phyloP scores from a whole-genome alignment of 2,113 vertebrate genomes.

The Malurus cyaneus region DNA sequence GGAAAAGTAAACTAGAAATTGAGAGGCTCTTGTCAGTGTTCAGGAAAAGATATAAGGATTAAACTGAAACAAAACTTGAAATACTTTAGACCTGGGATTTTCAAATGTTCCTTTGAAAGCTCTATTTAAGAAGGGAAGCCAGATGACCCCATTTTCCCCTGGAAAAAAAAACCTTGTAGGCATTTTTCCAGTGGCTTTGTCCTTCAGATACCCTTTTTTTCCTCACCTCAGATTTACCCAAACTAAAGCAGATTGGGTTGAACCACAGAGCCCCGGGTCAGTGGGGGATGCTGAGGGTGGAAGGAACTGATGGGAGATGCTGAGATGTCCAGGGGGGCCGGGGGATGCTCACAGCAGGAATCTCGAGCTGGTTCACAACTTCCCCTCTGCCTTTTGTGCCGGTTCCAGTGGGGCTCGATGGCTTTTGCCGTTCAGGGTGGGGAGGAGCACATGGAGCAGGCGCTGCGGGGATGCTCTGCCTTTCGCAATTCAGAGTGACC shows the following conservation, averaged over 20 bases:
- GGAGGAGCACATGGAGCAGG: fast-evolving
- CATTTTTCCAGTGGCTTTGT: not conserved
- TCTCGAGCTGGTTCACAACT: fast-evolving
- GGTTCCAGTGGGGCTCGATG: fast-evolving
- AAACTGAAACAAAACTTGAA: not conserved
- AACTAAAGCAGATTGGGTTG: not conserved
- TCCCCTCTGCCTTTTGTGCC: not conserved
- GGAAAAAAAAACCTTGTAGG: not conserved
- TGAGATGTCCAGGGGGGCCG: fast-evolving
- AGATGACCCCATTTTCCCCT: not conserved
- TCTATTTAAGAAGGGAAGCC: not conserved
- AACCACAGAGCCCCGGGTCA: fast-evolving
- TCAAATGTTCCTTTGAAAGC: not conserved
- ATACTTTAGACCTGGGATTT: not conserved
- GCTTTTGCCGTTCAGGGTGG: fast-evolving
- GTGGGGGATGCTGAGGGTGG: not conserved
- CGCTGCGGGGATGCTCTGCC: not conserved
- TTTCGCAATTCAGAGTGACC: not conserved
- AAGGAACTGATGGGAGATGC: not conserved
- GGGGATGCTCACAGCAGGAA: too few relatives aligned
- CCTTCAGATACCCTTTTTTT: not conserved
- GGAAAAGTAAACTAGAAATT: not conserved
- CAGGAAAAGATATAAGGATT: not conserved
- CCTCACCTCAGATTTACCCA: not conserved
- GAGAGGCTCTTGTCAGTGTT: not conserved